Conservation (phyloP, 2,888 invertebrate genomes). For the Cephalotes varians region DNA sequence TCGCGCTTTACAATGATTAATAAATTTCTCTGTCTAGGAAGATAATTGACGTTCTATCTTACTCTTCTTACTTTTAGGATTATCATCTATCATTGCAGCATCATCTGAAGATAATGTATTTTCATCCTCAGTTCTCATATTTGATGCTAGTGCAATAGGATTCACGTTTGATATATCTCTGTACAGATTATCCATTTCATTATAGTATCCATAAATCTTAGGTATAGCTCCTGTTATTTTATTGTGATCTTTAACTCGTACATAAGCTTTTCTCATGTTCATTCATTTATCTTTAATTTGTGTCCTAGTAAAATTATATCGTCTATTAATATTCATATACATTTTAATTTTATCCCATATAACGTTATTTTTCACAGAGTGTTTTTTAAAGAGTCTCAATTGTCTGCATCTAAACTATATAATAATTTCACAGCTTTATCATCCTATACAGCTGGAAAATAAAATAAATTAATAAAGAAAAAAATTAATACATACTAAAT, state of each 20-base stretch:
- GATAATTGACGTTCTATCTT: conserved; percentile 22
- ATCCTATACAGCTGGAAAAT: neutral
- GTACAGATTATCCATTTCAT: conserved; percentile 1
- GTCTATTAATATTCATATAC: neutral
- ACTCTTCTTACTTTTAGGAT: neutral
- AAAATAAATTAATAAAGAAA: neutral
- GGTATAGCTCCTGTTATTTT: neutral
- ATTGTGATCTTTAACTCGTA: conserved; percentile 1
- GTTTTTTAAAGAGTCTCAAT: neutral
- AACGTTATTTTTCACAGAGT: neutral
- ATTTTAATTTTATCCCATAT: conserved; percentile 17
- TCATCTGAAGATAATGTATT: neutral
- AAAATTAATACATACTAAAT: no score
- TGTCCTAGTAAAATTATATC: conserved; percentile 10
- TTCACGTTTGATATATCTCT: conserved; percentile 4
- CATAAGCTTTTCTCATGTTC: neutral
- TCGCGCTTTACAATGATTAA: neutral
- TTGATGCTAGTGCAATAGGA: conserved; percentile 1
- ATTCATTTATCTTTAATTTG: conserved; percentile 2
- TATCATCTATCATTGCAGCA: neutral
- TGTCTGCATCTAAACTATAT: neutral
- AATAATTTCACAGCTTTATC: neutral
- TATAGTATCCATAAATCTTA: neutral
- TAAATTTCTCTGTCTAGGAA: conserved; percentile 1
- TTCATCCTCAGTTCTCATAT: neutral